Evolutionary conservation across 1,140 invertebrate genomes (phyloP), one percentile per base, ranked within the genome.

Genomic region (Drosophila albomicans): DNA sequence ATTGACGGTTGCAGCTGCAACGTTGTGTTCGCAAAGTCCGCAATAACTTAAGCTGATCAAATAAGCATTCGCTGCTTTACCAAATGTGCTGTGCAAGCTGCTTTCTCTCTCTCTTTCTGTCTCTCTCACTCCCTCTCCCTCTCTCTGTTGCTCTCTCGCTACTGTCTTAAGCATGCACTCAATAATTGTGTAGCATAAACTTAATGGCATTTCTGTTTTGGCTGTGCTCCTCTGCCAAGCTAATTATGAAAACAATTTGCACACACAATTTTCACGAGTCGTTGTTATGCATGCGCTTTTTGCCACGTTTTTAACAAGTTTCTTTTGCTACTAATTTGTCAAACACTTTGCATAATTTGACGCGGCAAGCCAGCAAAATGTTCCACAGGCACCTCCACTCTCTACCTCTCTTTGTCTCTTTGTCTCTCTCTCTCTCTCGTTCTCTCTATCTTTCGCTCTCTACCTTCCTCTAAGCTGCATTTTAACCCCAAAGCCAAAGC

Each of bases 281-380:
- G 80, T 88, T 88, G 85, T 78, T 87, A 87, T 87, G 84, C 84
- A 87, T 87, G 84, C 84, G 84, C 78, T 88, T 88, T 88, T 25
- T 88, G 78, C 64, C 80, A 66, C 84, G 84, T 72, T 88, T 88
- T 88, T 88, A 88, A 89, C 84, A 88, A 88, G 70, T 88, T 88
- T 88, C 84, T 82, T 88, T 84, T 81, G 84, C 84, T 88, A 88
- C 84, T 88, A 88, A 88, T 84, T 88, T 88, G 84, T 88, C 84
- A 88, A 88, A 88, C 84, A 88, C 84, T 88, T 88, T 89, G 84
- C 84, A 88, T 88, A 88, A 88, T 88, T 88, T 89, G 80, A 62
- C 46, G 52, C 32, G 75, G 49, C 67, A 75, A 59, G 67, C 72
- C 66, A 59, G 41, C 46, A 67, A 46, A 45, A 56, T 48, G 65